Evolutionary conservation across 2,888 invertebrate genomes (phyloP).

Genomic region (Philereme transversata): DNA sequence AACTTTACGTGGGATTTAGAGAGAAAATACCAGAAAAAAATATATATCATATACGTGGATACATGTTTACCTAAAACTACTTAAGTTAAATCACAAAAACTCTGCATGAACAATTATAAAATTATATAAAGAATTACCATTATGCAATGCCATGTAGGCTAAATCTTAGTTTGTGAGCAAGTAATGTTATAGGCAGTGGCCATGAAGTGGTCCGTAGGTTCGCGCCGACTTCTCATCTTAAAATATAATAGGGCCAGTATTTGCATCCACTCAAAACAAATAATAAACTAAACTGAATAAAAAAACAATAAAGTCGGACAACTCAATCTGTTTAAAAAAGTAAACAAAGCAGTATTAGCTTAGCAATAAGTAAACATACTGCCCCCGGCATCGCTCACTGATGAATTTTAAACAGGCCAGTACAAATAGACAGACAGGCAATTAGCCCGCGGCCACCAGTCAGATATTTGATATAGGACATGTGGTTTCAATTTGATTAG

Average conservation of each 20-base stretch:
- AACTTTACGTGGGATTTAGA: too few relatives aligned
- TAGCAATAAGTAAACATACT: conserved; percentile 63
- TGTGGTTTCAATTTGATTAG: conserved; percentile 49
- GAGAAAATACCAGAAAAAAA: too few relatives aligned
- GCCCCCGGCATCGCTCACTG: conserved; percentile 50
- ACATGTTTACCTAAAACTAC: too few relatives aligned
- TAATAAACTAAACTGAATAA: conserved; percentile 43
- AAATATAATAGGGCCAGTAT: background rate
- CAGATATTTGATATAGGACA: conserved; percentile 54
- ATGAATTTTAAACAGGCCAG: conserved; percentile 66
- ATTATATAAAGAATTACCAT: background rate
- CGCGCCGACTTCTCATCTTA: background rate
- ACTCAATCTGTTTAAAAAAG: conserved; percentile 62
- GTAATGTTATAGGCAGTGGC: background rate
- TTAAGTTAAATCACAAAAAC: too few relatives aligned
- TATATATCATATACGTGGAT: too few relatives aligned
- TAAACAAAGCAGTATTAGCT: conserved; percentile 67
- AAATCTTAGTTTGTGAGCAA: background rate
- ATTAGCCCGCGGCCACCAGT: conserved; percentile 69
- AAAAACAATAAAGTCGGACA: conserved; percentile 46
- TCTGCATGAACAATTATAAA: too few relatives aligned
- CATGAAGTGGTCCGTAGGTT: too few relatives aligned
- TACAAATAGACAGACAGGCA: conserved; percentile 61
- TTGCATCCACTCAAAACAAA: conserved; percentile 33
- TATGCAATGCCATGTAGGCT: background rate